Conservation (phyloP, 1,140 invertebrate genomes). For the Anastatus disparis region DNA sequence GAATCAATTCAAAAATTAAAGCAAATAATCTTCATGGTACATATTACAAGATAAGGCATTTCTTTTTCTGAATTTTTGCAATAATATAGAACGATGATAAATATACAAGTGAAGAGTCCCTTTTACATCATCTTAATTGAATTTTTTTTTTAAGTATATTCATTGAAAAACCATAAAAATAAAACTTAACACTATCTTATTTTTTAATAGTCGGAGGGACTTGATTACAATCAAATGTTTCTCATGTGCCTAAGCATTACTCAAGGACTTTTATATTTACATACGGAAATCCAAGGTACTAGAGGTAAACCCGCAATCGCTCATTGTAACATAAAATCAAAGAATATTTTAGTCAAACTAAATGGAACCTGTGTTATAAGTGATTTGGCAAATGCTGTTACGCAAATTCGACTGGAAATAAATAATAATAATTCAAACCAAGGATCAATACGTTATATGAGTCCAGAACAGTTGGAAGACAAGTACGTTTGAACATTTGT, state of each 20-base stretch:
- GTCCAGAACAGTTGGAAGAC: conserved; percentile 92
- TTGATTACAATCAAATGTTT: conserved; percentile 83
- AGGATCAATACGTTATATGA: conserved; percentile 95
- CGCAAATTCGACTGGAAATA: conserved; percentile 74
- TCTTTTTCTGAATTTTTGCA: no score
- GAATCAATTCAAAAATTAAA: no score
- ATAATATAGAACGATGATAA: no score
- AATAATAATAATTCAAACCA: conserved; percentile 78
- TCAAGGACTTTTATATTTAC: conserved; percentile 89
- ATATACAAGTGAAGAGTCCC: no score
- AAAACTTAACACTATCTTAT: no score
- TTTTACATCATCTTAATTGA: no score
- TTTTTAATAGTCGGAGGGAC: conserved; percentile 63
- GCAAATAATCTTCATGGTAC: no score
- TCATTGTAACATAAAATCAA: conserved; percentile 94
- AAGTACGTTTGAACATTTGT: conserved; percentile 70
- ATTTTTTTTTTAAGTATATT: no score
- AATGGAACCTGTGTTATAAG: conserved; percentile 93
- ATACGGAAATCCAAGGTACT: conserved; percentile 93
- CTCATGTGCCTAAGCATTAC: conserved; percentile 84
- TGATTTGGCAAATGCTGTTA: conserved; percentile 92
- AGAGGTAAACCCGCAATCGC: conserved; percentile 91
- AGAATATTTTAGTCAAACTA: conserved; percentile 92
- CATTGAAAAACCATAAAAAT: no score
- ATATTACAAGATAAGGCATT: no score